Conservation (phyloP, 2,113 vertebrate genomes). For the Sorex araneus region DNA sequence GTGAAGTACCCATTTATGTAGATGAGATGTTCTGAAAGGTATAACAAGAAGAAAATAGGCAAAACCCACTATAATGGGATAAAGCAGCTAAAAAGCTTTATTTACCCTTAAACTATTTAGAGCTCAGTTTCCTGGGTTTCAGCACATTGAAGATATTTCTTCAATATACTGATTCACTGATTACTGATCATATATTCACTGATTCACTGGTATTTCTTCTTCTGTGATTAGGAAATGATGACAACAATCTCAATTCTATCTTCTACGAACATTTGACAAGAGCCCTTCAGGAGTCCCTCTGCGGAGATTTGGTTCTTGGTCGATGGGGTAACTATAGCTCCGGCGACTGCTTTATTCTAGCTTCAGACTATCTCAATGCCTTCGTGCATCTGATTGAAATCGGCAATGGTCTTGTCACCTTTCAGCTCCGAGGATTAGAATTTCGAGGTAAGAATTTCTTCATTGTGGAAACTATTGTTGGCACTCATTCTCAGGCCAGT, state of each 20-base stretch:
- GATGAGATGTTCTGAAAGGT: neutral
- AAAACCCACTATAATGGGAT: rapidly evolving
- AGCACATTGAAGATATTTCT: neutral
- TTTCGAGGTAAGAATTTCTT: conserved; percentile 94
- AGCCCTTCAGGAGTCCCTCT: conserved; percentile 96
- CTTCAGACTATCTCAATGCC: conserved; percentile 99
- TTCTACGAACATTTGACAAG: conserved; percentile 99
- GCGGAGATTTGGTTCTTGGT: conserved; percentile 96
- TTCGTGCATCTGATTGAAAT: conserved; percentile 98
- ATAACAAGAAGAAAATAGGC: neutral
- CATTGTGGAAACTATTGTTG: neutral
- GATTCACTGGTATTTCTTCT: neutral
- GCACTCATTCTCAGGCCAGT: neutral
- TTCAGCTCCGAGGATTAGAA: conserved; percentile 98
- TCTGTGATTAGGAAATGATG: conserved; percentile 92
- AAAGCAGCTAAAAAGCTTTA: no score
- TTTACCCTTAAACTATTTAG: neutral
- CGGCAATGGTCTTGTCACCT: conserved; percentile 98
- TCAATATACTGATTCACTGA: no score
- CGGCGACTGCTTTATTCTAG: conserved; percentile 98
- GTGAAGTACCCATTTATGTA: neutral
- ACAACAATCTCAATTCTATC: conserved; percentile 98
- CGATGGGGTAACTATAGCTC: conserved; percentile 98
- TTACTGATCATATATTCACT: no score
- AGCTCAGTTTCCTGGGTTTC: neutral